Percentiles rank a stretch among this genome's conserved stretches.
phyloP scores from a whole-genome alignment of 2,113 vertebrate species.

The Deroptyus accipitrinus region DNA sequence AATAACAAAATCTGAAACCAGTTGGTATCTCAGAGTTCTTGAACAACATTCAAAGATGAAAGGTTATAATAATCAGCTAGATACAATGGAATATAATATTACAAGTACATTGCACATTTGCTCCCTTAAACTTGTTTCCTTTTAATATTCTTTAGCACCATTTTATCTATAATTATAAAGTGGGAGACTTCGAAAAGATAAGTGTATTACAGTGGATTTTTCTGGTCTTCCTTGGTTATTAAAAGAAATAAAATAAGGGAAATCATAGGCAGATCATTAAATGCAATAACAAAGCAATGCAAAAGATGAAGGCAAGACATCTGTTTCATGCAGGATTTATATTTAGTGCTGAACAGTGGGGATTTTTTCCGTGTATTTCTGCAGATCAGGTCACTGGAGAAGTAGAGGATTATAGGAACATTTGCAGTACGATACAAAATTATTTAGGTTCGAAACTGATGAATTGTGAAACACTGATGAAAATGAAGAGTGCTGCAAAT shows the following conservation, averaged over 20 bases:
- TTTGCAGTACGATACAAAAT: slow-evolving; percentile 11
- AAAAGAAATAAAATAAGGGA: slow-evolving; percentile 22
- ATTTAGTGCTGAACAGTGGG: slow-evolving; percentile 33
- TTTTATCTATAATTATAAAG: slow-evolving; percentile 46
- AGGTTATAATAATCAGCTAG: neutral
- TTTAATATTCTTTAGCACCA: neutral
- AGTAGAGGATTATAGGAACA: slow-evolving; percentile 13
- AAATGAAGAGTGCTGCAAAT: slow-evolving; percentile 50
- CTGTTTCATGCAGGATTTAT: slow-evolving; percentile 57
- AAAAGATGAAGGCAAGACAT: slow-evolving; percentile 49
- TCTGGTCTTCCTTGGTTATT: slow-evolving; percentile 25
- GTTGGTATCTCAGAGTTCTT: neutral
- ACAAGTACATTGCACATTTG: neutral
- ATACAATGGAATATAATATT: neutral
- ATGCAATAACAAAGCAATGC: slow-evolving; percentile 43
- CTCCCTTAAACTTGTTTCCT: neutral
- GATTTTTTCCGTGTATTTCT: neutral
- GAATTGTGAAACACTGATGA: neutral
- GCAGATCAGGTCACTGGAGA: neutral
- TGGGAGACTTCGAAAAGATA: neutral
- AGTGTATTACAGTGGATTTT: neutral
- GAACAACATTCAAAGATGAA: neutral
- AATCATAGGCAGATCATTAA: slow-evolving; percentile 49
- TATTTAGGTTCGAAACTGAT: slow-evolving; percentile 29
- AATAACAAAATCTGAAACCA: neutral